Conservation (phyloP, 2,888 invertebrate genomes). For the Ptychoptera albimana region DNA sequence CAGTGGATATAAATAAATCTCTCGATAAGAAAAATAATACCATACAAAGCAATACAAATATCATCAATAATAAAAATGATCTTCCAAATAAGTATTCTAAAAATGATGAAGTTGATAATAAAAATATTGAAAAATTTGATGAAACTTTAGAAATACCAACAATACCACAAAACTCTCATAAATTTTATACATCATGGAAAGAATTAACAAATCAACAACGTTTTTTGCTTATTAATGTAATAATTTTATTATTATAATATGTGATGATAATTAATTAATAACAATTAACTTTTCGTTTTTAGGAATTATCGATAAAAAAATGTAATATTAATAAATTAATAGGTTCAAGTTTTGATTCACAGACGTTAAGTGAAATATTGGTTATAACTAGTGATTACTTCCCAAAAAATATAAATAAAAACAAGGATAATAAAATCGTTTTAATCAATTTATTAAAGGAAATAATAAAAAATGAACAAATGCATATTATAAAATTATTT, state of each 20-base stretch:
- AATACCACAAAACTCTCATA: slow-evolving; percentile 21
- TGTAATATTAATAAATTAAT: slow-evolving; percentile 22
- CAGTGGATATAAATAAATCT: too few relatives aligned
- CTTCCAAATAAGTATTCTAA: too few relatives aligned
- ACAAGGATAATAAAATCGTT: background rate
- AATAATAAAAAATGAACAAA: slow-evolving; percentile 23
- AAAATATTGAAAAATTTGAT: too few relatives aligned
- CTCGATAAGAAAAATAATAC: too few relatives aligned
- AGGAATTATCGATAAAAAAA: slow-evolving; percentile 18
- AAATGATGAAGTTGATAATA: too few relatives aligned
- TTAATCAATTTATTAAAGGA: slow-evolving; percentile 15
- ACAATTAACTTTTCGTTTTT: slow-evolving; percentile 4
- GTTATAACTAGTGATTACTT: slow-evolving; percentile 20
- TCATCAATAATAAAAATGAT: too few relatives aligned
- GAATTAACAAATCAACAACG: slow-evolving; percentile 21
- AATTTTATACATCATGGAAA: slow-evolving; percentile 27
- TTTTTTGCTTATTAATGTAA: slow-evolving; percentile 24
- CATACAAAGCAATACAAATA: too few relatives aligned
- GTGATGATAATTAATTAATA: background rate
- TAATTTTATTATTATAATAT: background rate
- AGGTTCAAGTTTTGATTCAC: slow-evolving; percentile 26
- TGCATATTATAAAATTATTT: slow-evolving; percentile 22
- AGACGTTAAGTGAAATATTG: slow-evolving; percentile 21
- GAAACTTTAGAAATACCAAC: slow-evolving; percentile 11
- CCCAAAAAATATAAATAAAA: slow-evolving; percentile 14